A percentile compares a stretch with the other conserved stretches of the same genome.
Conservation (phyloP, 2,113 vertebrate species). For the Apus apus region DNA sequence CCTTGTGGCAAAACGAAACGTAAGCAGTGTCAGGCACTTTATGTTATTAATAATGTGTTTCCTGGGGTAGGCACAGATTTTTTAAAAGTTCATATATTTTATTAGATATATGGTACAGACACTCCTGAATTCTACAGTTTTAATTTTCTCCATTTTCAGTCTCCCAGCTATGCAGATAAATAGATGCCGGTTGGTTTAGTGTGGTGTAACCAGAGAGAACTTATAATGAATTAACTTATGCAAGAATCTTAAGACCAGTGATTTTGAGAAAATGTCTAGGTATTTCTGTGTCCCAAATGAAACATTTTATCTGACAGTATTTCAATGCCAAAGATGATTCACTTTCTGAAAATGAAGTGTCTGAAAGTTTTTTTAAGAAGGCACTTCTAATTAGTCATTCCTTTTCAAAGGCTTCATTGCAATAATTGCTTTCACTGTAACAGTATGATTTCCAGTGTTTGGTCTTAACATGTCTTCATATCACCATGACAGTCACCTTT, state of each 20-base stretch:
- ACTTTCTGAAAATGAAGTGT: background rate
- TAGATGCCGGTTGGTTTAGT: background rate
- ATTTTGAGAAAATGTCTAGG: background rate
- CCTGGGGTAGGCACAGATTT: background rate
- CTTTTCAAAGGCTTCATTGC: background rate
- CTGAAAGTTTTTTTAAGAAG: background rate
- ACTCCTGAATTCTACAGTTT: background rate
- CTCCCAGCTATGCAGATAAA: background rate
- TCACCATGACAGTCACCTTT: background rate
- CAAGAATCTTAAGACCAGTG: background rate
- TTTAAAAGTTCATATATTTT: background rate
- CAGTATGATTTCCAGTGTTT: background rate
- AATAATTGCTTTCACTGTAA: background rate
- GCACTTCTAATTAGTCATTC: background rate
- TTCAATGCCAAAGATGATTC: background rate
- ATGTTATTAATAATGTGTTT: background rate
- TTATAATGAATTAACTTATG: background rate
- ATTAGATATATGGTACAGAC: background rate
- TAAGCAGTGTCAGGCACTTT: background rate
- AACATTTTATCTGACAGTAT: background rate
- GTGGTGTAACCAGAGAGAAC: background rate
- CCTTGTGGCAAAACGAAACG: background rate
- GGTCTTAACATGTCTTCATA: background rate
- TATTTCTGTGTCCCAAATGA: background rate
- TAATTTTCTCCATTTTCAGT: background rate